Base-by-base conservation (phyloP, 2,888 invertebrate species). In the Syrphus vitripennis region DNA sequence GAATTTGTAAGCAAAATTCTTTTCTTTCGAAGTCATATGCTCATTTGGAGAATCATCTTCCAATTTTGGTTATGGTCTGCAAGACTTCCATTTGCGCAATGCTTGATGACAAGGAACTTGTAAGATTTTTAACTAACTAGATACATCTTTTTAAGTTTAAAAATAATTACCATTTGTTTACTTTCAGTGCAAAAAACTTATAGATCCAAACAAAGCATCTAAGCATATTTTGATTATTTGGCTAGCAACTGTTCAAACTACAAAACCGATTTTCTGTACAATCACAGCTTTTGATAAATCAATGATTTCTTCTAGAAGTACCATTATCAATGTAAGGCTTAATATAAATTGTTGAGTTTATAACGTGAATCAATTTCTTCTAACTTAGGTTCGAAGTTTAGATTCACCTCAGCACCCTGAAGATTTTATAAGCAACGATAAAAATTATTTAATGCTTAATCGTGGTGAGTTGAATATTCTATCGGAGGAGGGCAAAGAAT, bases 41-140 rank as follows among this genome's bases (percentile, higher is more conserved):
- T 19, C 86, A 89, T 21, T 76, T 90, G n/a, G 75, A 87, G 5
- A 88, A 89, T 4, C 90, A 90, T 82, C 77, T 90, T 24, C 90
- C 90, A n/a, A 88, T 90, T 16, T 65, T 90, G 21, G 89, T 90
- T 37, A 89, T 90, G 89, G 89, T 88, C 5, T 89, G 89, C 42
- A 89, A 89, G 57, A 90, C 90, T 4, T 88, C 88, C 0, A 88
- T 90, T 76, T 87, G 84, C 21, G 80, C 87, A 16, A 65, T 90
- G 37, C 26, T 89, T 10, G 50, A 53, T 0, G 87, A 88, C 29
- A 88, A 88, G 40, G 55, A 88, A 59, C n/a, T 88, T 29, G 88
- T 88, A 81, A 14, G 31, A 24, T 6, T 0, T n/a, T 4, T 31
- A 0, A 31, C 31, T n/a, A n/a, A n/a, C n/a, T n/a, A n/a, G n/a